Percentiles rank a stretch among this genome's conserved stretches.
phyloP scores from a whole-genome alignment of 2,113 vertebrate species.

The Circaetus cinerascens region DNA sequence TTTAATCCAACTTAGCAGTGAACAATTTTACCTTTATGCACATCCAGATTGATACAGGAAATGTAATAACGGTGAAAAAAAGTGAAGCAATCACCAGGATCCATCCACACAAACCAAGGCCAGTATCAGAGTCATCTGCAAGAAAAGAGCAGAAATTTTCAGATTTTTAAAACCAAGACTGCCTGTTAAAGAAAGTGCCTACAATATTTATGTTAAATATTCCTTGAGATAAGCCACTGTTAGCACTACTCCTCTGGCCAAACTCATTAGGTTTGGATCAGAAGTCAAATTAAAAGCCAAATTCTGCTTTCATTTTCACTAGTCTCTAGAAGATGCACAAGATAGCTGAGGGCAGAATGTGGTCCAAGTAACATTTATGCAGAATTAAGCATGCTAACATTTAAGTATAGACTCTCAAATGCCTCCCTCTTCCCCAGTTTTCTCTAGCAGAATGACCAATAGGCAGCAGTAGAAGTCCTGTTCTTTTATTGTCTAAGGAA shows the following conservation, averaged over 20 bases:
- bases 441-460: neutral
- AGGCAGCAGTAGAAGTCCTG: neutral
- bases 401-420: neutral
- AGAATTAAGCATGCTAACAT: neutral
- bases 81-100: constrained; percentile 79
- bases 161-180: neutral
- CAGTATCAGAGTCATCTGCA: neutral
- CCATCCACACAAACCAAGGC: constrained; percentile 85
- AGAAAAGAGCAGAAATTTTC: neutral
- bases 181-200: neutral
- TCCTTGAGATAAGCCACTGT: neutral
- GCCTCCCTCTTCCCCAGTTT: neutral
- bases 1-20: neutral
- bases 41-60: constrained; percentile 91
- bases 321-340: neutral
- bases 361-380: neutral
- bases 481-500: neutral
- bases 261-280: neutral
- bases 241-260: neutral
- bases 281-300: neutral
- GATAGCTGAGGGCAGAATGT: neutral
- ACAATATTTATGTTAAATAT: neutral
- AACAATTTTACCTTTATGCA: constrained; percentile 87
- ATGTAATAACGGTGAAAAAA: constrained; percentile 77
- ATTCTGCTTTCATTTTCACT: neutral